Evolutionary conservation across 2,888 invertebrate genomes (phyloP).

Genomic region (Mythimna pallens): DNA sequence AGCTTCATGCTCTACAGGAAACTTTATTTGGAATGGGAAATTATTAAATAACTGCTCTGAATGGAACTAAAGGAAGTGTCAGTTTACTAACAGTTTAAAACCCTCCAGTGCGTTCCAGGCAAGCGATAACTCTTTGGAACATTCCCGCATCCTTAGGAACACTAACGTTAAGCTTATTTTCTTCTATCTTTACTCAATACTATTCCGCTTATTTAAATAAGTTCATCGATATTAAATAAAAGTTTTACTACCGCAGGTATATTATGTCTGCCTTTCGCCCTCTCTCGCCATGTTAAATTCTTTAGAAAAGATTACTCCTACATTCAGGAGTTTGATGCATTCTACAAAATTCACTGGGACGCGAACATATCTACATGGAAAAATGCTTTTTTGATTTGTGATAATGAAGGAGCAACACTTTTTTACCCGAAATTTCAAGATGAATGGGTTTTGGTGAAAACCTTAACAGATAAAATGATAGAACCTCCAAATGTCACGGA

Average conservation of each 20-base stretch:
- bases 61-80: too few relatives aligned
- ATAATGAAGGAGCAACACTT: conserved; percentile 70
- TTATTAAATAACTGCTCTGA: too few relatives aligned
- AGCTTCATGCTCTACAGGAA: too few relatives aligned
- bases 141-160: too few relatives aligned
- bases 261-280: conserved; percentile 29
- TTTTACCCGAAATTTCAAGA: conserved; percentile 69
- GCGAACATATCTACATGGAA: conserved; percentile 59
- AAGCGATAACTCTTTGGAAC: too few relatives aligned
- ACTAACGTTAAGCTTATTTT: neutral
- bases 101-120: too few relatives aligned
- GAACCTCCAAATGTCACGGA: conserved; percentile 61
- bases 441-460: conserved; percentile 71
- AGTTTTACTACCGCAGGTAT: conserved; percentile 49
- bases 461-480: conserved; percentile 50
- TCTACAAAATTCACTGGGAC: conserved; percentile 74
- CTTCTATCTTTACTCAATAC: neutral
- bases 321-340: conserved; percentile 69
- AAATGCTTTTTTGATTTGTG: conserved; percentile 68
- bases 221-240: neutral
- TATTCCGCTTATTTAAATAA: neutral
- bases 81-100: too few relatives aligned
- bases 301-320: conserved; percentile 74
- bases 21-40: too few relatives aligned
- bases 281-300: conserved; percentile 62